Conservation (phyloP, 2,888 invertebrate species). For the Exephanes ischioxanthus region DNA sequence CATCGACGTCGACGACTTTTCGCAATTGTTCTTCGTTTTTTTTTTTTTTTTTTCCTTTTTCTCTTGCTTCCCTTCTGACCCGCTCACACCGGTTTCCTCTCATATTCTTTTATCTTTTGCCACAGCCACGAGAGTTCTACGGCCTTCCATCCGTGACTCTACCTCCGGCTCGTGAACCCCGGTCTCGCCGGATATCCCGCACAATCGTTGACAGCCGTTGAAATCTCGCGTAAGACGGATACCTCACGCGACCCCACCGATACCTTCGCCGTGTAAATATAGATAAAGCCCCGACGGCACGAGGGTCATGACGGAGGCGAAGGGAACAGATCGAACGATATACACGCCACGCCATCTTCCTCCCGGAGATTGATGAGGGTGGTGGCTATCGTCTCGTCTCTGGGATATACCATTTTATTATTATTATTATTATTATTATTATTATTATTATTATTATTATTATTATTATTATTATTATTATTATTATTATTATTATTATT, state of each 20-base stretch:
- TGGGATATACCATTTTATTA: conserved; percentile 14
- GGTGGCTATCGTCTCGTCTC: not conserved
- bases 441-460: not conserved
- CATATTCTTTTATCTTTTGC: conserved; percentile 27
- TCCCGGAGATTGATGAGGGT: conserved; percentile 59
- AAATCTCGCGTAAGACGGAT: conserved; percentile 58
- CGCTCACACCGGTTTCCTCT: not conserved
- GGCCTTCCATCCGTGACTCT: conserved; percentile 4
- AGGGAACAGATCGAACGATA: conserved; percentile 49
- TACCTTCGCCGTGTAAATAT: not conserved
- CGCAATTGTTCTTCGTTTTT: conserved; percentile 28
- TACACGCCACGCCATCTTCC: conserved; percentile 43
- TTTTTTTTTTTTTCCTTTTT: conserved; percentile 36
- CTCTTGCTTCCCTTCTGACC: conserved; percentile 27
- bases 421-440: not conserved
- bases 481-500: not conserved
- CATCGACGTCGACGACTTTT: conserved; percentile 40
- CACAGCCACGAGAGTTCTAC: not conserved
- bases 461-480: not conserved
- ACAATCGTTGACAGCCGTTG: conserved; percentile 61
- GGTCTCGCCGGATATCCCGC: conserved; percentile 42
- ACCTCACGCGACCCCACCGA: conserved; percentile 4
- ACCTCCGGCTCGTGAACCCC: not conserved
- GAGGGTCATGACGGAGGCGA: not conserved
- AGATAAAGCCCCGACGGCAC: not conserved